Evolutionary conservation across 2,888 invertebrate genomes (phyloP).

Genomic region (Drosophila testacea): DNA sequence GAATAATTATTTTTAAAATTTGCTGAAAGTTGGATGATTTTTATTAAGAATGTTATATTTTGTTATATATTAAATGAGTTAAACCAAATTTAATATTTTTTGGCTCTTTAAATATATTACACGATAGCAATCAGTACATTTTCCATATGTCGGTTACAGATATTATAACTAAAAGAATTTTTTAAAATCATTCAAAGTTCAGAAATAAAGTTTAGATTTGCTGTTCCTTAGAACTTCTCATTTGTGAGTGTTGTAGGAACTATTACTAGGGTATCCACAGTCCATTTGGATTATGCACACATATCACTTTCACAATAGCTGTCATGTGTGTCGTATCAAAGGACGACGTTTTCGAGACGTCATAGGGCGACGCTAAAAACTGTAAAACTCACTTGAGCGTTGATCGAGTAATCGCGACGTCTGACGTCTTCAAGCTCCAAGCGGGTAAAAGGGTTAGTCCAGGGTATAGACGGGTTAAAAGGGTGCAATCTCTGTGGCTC

Average conservation of each 20-base stretch:
- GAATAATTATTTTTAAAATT: too few relatives aligned
- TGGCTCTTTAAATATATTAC: too few relatives aligned
- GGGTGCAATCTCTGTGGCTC: conserved; percentile 48
- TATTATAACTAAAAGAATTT: too few relatives aligned
- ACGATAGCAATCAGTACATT: too few relatives aligned
- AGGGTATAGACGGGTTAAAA: conserved; percentile 23
- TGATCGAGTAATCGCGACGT: conserved; percentile 37
- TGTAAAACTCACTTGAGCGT: conserved; percentile 3
- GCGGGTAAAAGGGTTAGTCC: conserved; percentile 18
- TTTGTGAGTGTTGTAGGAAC: neutral
- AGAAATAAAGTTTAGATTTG: neutral
- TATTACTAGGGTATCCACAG: conserved; percentile 1
- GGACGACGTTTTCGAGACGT: conserved; percentile 38
- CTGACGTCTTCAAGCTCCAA: conserved; percentile 52
- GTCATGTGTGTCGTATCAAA: conserved; percentile 47
- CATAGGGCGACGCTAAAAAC: conserved; percentile 39
- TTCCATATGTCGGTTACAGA: too few relatives aligned
- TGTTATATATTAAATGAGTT: too few relatives aligned
- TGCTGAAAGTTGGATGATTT: too few relatives aligned
- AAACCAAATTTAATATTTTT: too few relatives aligned
- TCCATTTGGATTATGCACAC: conserved; percentile 48
- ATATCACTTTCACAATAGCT: conserved; percentile 54
- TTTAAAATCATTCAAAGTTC: neutral
- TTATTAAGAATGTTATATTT: too few relatives aligned
- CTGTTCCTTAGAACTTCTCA: neutral